These are phyloP conservation scores for Tiliacea citrago DNA, from an alignment of 2,888 invertebrate genomes.

Conservation along the genomic window DNA sequence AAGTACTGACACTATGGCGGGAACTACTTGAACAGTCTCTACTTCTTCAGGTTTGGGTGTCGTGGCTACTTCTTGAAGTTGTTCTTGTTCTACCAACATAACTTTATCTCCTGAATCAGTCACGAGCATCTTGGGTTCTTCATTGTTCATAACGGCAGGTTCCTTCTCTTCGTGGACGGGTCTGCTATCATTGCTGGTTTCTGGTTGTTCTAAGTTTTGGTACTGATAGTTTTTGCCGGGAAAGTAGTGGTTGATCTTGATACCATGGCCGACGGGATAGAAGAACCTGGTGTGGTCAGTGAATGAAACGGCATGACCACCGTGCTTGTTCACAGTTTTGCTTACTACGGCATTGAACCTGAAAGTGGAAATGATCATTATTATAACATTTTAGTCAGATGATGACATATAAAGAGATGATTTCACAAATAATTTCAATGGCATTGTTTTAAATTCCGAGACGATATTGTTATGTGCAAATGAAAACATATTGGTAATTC, in stretches of 20 bases:
- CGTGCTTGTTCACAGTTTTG: conserved; percentile 85
- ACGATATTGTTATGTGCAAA: neutral
- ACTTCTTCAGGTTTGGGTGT: conserved; percentile 66
- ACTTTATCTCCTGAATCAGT: conserved; percentile 67
- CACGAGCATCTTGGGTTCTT: conserved; percentile 62
- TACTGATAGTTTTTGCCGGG: conserved; percentile 77
- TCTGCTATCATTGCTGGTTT: conserved; percentile 66
- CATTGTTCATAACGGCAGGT: conserved; percentile 31
- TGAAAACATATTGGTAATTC: conserved; percentile 4
- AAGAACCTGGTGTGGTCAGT: conserved; percentile 82
- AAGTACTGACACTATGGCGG: conserved; percentile 70
- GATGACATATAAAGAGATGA: no score
- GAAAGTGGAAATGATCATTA: conserved; percentile 39
- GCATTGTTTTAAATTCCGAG: conserved; percentile 1
- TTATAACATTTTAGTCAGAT: neutral
- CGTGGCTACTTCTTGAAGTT: conserved; percentile 61
- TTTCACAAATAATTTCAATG: neutral
- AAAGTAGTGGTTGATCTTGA: conserved; percentile 85
- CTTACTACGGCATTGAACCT: conserved; percentile 91
- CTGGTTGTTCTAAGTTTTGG: conserved; percentile 55
- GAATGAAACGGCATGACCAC: conserved; percentile 81
- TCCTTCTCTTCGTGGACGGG: conserved; percentile 74
- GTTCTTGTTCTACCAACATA: conserved; percentile 66
- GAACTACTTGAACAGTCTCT: conserved; percentile 70
- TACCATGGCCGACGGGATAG: conserved; percentile 78